Evolutionary conservation across 2,113 vertebrate species (phyloP).

Genomic region (chimpanzee (Pan troglodytes)): DNA sequence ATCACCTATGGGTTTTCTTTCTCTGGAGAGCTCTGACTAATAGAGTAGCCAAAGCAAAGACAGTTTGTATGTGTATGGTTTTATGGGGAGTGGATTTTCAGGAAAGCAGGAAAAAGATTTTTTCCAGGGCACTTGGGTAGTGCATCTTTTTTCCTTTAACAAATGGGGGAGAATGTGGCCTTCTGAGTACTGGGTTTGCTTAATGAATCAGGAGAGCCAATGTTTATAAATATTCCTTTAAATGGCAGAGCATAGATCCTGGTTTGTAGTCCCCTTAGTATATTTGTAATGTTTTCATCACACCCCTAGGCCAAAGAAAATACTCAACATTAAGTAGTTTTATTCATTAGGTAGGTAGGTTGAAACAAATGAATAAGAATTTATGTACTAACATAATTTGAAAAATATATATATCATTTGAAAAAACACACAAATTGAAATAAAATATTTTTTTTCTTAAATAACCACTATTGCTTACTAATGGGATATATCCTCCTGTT

Average conservation of each 20-base stretch:
- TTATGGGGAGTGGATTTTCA: neutral
- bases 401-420: neutral
- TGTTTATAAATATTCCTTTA: neutral
- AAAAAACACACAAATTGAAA: neutral
- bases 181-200: neutral
- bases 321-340: neutral
- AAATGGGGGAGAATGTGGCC: neutral
- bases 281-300: neutral
- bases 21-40: neutral
- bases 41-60: neutral
- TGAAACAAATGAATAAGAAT: neutral
- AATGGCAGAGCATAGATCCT: neutral
- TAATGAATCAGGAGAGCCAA: neutral
- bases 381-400: neutral
- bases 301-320: neutral
- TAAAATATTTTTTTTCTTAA: neutral
- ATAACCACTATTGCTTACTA: neutral
- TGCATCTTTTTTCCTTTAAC: neutral
- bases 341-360: neutral
- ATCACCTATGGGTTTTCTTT: neutral
- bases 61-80: neutral
- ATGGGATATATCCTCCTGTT: neutral
- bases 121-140: neutral
- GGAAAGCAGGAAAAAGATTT: neutral
- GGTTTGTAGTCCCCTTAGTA: fast-evolving